phyloP scores from a whole-genome alignment of 2,113 vertebrate species.

The Odocoileus virginianus region DNA sequence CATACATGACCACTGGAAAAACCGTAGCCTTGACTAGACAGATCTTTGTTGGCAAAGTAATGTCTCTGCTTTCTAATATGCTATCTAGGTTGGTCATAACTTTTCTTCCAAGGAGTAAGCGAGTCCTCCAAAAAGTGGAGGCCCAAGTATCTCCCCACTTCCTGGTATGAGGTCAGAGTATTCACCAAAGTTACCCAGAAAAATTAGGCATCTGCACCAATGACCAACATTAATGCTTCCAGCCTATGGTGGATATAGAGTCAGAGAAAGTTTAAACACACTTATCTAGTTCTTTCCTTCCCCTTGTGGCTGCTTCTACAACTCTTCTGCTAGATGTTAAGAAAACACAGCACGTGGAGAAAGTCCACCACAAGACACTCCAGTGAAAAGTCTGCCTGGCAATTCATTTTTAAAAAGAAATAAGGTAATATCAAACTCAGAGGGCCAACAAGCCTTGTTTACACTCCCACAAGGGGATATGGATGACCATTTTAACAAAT shows the following conservation, averaged over 20 bases:
- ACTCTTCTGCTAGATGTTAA: background rate
- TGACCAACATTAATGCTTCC: background rate
- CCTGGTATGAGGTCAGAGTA: background rate
- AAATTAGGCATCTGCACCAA: background rate
- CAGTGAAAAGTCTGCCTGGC: background rate
- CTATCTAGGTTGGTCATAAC: no score
- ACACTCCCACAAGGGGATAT: background rate
- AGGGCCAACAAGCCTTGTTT: background rate
- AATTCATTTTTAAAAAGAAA: background rate
- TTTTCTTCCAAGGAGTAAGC: no score
- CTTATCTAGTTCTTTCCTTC: background rate
- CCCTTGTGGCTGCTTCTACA: background rate
- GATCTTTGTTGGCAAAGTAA: no score
- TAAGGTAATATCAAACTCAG: background rate
- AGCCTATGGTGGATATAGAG: background rate
- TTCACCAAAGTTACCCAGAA: background rate
- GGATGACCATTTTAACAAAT: background rate
- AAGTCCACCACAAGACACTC: background rate
- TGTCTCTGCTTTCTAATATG: no score
- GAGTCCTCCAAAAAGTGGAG: background rate
- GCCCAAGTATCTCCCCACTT: background rate
- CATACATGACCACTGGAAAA: no score
- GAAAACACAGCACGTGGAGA: background rate
- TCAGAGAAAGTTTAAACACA: background rate
- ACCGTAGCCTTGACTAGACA: no score